A percentile compares a stretch with the other conserved stretches of the same genome.
phyloP scores from a whole-genome alignment of 2,113 vertebrate genomes.

The Otocyon megalotis region DNA sequence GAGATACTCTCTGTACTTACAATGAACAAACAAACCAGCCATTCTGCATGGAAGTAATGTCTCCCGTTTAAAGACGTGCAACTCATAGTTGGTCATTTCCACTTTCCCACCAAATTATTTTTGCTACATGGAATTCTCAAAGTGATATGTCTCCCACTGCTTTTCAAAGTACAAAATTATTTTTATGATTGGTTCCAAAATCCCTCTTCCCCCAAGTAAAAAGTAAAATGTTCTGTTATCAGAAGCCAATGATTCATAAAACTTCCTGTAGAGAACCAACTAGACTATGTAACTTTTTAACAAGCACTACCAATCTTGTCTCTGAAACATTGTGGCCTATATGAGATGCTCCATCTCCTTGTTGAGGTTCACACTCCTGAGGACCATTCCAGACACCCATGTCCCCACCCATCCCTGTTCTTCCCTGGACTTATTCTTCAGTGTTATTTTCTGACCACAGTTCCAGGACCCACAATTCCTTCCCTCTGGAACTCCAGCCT shows the following conservation, averaged over 20 bases:
- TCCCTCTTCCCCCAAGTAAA: background rate
- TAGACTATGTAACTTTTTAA: background rate
- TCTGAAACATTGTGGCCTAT: background rate
- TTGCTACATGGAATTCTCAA: background rate
- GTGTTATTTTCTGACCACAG: background rate
- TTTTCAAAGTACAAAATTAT: slow-evolving; percentile 7
- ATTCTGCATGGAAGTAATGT: background rate
- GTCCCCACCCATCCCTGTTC: too few species aligned
- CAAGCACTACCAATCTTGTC: background rate
- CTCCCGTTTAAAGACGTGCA: background rate
- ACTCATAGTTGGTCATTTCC: background rate
- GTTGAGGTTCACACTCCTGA: background rate
- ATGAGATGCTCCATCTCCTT: background rate
- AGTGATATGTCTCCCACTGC: background rate
- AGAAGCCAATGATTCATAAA: background rate
- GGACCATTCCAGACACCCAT: background rate
- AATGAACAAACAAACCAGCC: background rate
- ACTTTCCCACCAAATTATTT: background rate
- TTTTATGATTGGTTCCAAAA: background rate
- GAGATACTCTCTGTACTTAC: too few species aligned
- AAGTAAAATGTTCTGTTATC: background rate
- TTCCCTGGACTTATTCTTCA: background rate
- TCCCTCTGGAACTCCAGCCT: background rate
- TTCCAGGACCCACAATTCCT: background rate
- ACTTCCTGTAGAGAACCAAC: background rate